Evolutionary conservation across 2,113 vertebrate genomes (phyloP), one percentile per base, ranked within the genome.

Genomic region (Turdus rufiventris): DNA sequence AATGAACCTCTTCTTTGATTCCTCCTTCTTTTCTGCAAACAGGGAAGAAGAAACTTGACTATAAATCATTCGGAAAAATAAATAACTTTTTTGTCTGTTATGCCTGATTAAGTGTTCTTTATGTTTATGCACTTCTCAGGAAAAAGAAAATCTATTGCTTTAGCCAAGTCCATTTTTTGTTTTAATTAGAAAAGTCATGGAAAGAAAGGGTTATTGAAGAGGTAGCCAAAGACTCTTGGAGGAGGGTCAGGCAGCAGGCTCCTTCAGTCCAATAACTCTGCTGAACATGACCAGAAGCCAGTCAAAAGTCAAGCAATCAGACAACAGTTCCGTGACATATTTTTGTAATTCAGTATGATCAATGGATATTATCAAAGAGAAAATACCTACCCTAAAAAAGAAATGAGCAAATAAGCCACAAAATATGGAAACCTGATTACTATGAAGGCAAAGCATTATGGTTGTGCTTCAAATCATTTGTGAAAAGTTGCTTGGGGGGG

Each of bases 1-100:
- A 92, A 96, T 94, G 93, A 94, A 89, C 13, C 28, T 75, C 45
- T 66, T 68, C 57, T 96, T 94, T 81, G 86, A 94, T 94, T 93
- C 90, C 43, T 94, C 40, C 42, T 91, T 65, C 63, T 86, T 80
- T 92, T 88, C 85, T 81, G 70, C 53, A 93, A 89, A 57, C 87
- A 87, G 29, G 34, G 78, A 92, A 89, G 58, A 92, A 93, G 42
- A 95, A 96, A 63, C 48, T 21, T 9, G 20, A 54, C 45, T 83
- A 93, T 92, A 95, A 96, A 95, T 96, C 83, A 58, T 50, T 84
- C 40, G 65, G 76, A 76, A 96, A 80, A 91, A 92, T 48, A 94
- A 93, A 91, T 68, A 86, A 48, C 34, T 42, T 84, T 76, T 92
- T 94, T 88, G 63, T 50, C 83, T 91, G 34, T 74, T 93, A 71